Base-by-base conservation (phyloP, 2,113 vertebrate species). In the Parus major region DNA sequence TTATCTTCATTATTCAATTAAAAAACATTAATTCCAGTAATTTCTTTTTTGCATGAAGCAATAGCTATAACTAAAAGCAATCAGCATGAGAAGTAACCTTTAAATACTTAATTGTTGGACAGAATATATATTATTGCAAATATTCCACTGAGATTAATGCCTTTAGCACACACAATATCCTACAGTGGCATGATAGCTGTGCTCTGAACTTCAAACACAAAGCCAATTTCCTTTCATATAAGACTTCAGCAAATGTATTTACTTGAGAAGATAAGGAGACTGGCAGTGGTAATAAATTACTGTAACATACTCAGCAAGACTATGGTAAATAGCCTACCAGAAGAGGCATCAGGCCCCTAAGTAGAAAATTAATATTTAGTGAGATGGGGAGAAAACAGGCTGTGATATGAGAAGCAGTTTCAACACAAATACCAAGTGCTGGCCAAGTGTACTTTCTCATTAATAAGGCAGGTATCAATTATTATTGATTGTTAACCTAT, bases 51-150 rank as follows among this genome's bases (percentile, higher is more conserved):
- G 7, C 11, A 55, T 22, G 7, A 77, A 79, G n/a, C 22, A 47
- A 49, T n/a, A 72, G 31, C 31, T 85, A 11, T 70, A 88, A 90
- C 63, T 70, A 94, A 95, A 82, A 70, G 8, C 1, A 83, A 75
- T 72, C 36, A 83, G 39, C 9, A 22, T 77, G 15, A 78, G 29
- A 86, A 93, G 36, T 55, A 86, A 46, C 24, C 35, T 81, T 80
- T 83, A 86, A 94, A 90, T 52, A 88, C 24, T 46, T 90, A 72
- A 93, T 82, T 72, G 82, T 9, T 80, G 50, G 59, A 66, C 77
- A 42, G 27, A 77, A 44, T 65, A 73, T n/a, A 66, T 33, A 42
- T 44, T 88, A 47, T 36, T 93, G 18, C 25, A 17, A 75, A 4
- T 49, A 83, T 73, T 86, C 73, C 64, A 82, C 29, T 27, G 17